phyloP scores from a whole-genome alignment of 2,888 invertebrate genomes.

The Himalopsyche japonica region DNA sequence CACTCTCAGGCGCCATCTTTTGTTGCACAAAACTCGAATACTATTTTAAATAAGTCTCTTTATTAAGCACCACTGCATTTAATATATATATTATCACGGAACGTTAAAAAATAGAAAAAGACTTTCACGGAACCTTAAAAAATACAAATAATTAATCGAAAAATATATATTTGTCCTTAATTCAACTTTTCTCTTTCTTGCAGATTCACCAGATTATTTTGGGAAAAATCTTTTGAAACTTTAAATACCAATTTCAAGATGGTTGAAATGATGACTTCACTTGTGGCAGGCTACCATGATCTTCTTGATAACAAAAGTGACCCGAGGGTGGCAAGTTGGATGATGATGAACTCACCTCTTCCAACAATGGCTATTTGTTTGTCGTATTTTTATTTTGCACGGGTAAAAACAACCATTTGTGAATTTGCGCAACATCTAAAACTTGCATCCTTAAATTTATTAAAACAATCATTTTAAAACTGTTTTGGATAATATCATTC shows the following conservation, averaged over 20 bases:
- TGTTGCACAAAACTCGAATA: too few species aligned
- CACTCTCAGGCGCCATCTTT: too few species aligned
- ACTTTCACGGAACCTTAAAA: too few species aligned
- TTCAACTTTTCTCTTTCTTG: neutral
- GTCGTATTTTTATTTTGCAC: conserved; percentile 74
- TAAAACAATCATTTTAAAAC: too few species aligned
- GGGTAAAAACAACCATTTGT: conserved; percentile 53
- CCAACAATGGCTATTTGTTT: conserved; percentile 77
- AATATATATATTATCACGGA: too few species aligned
- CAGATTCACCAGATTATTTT: neutral
- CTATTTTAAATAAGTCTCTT: too few species aligned
- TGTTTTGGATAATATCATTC: too few species aligned
- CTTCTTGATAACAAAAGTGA: conserved; percentile 86
- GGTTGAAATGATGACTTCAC: conserved; percentile 60
- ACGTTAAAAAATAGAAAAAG: too few species aligned
- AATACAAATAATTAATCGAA: too few species aligned
- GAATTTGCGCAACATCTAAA: neutral
- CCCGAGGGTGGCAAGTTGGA: conserved; percentile 77
- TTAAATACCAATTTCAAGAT: conserved; percentile 50
- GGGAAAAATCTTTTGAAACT: neutral
- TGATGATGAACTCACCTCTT: conserved; percentile 80
- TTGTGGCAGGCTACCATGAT: conserved; percentile 71
- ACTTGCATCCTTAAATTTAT: too few species aligned
- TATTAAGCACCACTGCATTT: too few species aligned
- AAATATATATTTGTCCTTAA: too few species aligned